phyloP scores from a whole-genome alignment of 2,888 invertebrate genomes.

The Cerastoderma edule region DNA sequence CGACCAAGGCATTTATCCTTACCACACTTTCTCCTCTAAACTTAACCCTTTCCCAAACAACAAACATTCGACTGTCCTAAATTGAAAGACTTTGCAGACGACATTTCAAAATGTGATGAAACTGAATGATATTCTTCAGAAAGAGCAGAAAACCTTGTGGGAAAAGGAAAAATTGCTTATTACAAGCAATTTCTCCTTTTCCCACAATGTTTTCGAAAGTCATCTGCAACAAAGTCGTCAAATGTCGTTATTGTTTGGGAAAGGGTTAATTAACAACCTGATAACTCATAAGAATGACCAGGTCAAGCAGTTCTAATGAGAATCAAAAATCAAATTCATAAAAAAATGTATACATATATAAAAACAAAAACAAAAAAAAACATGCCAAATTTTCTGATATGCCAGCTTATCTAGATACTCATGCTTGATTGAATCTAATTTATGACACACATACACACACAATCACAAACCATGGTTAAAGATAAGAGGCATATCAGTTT shows the following conservation, averaged over 20 bases:
- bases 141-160: slow-evolving; percentile 6
- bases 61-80: neutral
- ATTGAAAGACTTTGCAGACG: neutral
- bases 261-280: neutral
- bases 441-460: neutral
- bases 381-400: too few species aligned
- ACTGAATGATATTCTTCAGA: too few species aligned
- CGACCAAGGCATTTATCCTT: neutral
- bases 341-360: too few species aligned
- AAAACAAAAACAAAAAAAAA: too few species aligned
- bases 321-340: too few species aligned
- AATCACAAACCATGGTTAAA: too few species aligned
- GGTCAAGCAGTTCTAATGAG: too few species aligned
- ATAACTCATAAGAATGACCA: neutral
- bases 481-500: too few species aligned
- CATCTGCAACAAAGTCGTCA: neutral
- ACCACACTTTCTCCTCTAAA: neutral
- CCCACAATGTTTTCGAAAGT: slow-evolving; percentile 2
- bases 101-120: neutral
- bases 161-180: slow-evolving; percentile 16
- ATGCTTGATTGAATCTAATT: neutral
- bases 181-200: slow-evolving; percentile 19
- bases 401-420: too few species aligned
- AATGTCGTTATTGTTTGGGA: neutral
- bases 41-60: neutral